phyloP scores from a whole-genome alignment of 1,140 invertebrate genomes.

The Nymphalis io region DNA sequence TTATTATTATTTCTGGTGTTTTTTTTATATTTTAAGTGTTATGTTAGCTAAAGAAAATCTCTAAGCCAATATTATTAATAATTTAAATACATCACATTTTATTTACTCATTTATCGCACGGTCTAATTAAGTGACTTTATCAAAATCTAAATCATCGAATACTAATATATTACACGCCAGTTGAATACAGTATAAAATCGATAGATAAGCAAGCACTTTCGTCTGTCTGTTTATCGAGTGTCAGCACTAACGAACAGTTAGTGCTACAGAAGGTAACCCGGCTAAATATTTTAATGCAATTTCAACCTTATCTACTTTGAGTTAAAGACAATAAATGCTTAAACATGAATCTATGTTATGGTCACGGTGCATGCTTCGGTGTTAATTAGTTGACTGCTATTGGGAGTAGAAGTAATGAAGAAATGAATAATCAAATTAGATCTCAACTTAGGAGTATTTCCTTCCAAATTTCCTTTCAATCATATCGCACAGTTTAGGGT shows the following conservation, averaged over 20 bases:
- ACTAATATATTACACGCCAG: slow-evolving; percentile 15
- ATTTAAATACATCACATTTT: too few relatives aligned
- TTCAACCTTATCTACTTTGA: background rate
- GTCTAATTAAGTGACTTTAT: slow-evolving; percentile 24
- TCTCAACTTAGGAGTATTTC: background rate
- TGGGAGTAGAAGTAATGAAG: slow-evolving; percentile 25
- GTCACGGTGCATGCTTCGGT: slow-evolving; percentile 2
- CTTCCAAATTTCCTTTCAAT: too few relatives aligned
- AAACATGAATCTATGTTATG: background rate
- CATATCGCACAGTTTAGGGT: too few relatives aligned
- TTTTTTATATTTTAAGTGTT: too few relatives aligned
- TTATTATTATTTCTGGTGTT: too few relatives aligned
- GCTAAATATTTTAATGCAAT: slow-evolving; percentile 12
- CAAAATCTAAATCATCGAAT: slow-evolving; percentile 24
- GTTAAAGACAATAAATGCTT: background rate
- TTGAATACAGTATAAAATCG: slow-evolving; percentile 18
- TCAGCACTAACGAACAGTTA: slow-evolving; percentile 33
- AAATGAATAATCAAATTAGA: slow-evolving; percentile 29
- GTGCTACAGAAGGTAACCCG: slow-evolving; percentile 14
- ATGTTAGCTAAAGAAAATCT: too few relatives aligned
- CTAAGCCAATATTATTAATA: too few relatives aligned
- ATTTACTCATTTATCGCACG: slow-evolving; percentile 1
- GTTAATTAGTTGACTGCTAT: slow-evolving; percentile 23
- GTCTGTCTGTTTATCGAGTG: slow-evolving; percentile 32
- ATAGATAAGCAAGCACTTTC: slow-evolving; percentile 35